Base-by-base conservation (phyloP, 2,888 invertebrate species). In the Tenthredo livida region DNA sequence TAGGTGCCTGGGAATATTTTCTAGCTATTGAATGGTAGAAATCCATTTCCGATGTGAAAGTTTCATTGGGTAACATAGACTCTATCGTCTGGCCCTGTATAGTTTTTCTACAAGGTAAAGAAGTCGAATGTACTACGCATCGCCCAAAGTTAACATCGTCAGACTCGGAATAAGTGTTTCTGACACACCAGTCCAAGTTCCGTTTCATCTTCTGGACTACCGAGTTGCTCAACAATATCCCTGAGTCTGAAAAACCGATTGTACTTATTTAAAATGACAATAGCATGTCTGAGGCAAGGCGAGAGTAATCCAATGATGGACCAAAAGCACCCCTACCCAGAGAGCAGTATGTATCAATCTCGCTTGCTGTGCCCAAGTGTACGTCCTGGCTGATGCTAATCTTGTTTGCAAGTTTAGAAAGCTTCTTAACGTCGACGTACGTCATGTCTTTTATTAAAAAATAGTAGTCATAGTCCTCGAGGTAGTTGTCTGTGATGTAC, bases 381-480 rank as follows among this genome's bases (percentile, higher is more conserved):
- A 98, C 95, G 91, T 98, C 96, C 92, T 96, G 96, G 89, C 97
- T 97, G 84, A 98, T 97, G 92, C 98, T 98, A 87, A 98, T 96
- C 90, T 95, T 95, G 72, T 96, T 95, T 7, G 97, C 96, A 84
- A 98, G 94, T 86, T 96, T 95, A 40, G 95, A 94, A 77, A 99
- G 94, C 84, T 95, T 95, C 73, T 97, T 95, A 0, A 97, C 97
- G 92, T 98, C 97, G 83, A 99, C 95, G 92, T 97, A 99, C 0
- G 97, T 96, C 9, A 95, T 95, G 93, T 99, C 99, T 70, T 97
- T 96, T 75, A 97, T 95, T 80, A 99, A 94, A 92, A 98, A 97
- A 94, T 98, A 99, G 94, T 97, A 99, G 93, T 99, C 98, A 93
- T 97, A 99, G 89, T 97, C 97, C 89, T 98, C 97, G 54, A 97